phyloP scores from a whole-genome alignment of 2,888 invertebrate species.

The Xestia xanthographa region DNA sequence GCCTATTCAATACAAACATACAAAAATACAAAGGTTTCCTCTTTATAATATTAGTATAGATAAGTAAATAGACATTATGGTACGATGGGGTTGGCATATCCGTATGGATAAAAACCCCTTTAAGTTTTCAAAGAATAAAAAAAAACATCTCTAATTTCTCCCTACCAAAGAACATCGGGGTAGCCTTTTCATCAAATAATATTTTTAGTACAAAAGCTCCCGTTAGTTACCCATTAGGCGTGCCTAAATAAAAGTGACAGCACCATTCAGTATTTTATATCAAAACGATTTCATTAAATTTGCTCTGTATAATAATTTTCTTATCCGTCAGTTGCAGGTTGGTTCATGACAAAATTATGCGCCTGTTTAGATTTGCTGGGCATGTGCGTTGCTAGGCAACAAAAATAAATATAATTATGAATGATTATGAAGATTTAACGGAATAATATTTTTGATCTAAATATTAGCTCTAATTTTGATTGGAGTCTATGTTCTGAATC shows the following conservation, averaged over 20 bases:
- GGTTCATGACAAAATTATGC: slow-evolving; percentile 51
- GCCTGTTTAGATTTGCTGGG: neutral
- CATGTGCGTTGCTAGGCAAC: slow-evolving; percentile 21
- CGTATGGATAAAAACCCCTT: too few relatives aligned
- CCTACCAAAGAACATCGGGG: neutral
- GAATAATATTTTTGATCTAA: neutral
- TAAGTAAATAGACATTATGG: too few relatives aligned
- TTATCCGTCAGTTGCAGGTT: slow-evolving; percentile 65
- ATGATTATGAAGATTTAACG: neutral
- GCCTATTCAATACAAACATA: too few relatives aligned
- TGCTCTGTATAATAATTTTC: slow-evolving; percentile 63
- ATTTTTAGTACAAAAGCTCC: neutral
- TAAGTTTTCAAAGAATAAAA: too few relatives aligned
- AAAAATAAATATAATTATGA: neutral
- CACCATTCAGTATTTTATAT: slow-evolving; percentile 47
- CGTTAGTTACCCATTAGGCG: slow-evolving; percentile 16
- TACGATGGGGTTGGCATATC: too few relatives aligned
- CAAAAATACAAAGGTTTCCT: too few relatives aligned
- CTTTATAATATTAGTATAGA: too few relatives aligned
- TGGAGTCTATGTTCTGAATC: neutral
- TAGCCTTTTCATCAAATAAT: neutral
- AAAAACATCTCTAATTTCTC: neutral
- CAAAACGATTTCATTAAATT: slow-evolving; percentile 61
- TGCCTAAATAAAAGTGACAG: slow-evolving; percentile 50
- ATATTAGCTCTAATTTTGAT: neutral